These are phyloP conservation scores for Platyscapa corneri DNA, from an alignment of 1,140 invertebrate genomes.

Conservation along the genomic window DNA sequence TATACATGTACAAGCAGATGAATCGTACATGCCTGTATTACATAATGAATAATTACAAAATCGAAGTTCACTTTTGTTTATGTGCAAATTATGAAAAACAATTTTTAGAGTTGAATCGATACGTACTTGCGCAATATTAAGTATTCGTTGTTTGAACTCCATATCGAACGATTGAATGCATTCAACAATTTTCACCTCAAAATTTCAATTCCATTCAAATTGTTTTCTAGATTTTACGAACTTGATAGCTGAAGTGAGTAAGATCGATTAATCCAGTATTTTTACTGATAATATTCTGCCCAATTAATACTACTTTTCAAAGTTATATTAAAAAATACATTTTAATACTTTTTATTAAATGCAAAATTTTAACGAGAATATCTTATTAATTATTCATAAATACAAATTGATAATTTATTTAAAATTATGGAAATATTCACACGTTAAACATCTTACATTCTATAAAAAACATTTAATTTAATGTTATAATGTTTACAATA, in stretches of 20 bases:
- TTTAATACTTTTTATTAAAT: too few relatives aligned
- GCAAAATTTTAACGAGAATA: too few relatives aligned
- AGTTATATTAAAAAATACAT: neutral
- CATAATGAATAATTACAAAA: conserved; percentile 42
- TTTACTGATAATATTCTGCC: neutral
- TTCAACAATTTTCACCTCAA: neutral
- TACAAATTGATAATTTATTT: too few relatives aligned
- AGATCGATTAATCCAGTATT: neutral
- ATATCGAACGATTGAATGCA: neutral
- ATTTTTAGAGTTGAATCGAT: neutral
- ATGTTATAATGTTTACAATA: too few relatives aligned
- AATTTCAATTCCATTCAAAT: neutral
- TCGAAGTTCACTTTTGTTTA: conserved; percentile 39
- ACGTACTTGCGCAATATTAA: neutral
- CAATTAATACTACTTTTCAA: neutral
- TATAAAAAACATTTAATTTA: too few relatives aligned
- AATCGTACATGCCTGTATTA: neutral
- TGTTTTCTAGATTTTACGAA: conserved; percentile 2
- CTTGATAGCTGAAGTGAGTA: neutral
- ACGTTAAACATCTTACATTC: too few relatives aligned
- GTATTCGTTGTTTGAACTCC: neutral
- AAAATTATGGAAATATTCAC: too few relatives aligned
- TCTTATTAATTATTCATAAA: too few relatives aligned
- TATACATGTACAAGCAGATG: neutral
- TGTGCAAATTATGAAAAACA: conserved; percentile 17